These are phyloP conservation scores for Mixornis gularis DNA, from an alignment of 2,113 vertebrate species.

Conservation along the genomic window DNA sequence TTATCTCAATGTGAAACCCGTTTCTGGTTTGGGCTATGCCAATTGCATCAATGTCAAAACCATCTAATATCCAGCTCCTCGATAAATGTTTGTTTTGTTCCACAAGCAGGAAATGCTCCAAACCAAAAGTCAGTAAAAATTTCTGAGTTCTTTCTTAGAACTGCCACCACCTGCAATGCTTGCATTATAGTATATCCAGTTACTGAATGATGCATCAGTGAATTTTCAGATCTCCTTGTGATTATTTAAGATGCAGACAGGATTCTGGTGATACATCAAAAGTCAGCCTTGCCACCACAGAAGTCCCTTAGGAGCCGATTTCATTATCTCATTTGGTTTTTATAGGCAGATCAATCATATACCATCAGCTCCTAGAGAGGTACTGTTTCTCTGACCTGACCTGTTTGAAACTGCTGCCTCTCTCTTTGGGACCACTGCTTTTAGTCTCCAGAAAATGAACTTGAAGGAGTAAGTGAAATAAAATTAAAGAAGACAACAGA, in stretches of 20 bases:
- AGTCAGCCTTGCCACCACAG: neutral
- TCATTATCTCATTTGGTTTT: slow-evolving; percentile 25
- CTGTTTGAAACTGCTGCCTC: neutral
- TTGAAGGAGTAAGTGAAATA: neutral
- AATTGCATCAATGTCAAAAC: neutral
- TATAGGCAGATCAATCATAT: slow-evolving; percentile 9
- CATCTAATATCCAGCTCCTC: neutral
- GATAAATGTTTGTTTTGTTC: neutral
- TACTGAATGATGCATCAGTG: neutral
- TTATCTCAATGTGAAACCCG: neutral
- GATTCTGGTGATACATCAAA: neutral
- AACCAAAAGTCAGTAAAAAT: neutral
- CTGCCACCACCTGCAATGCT: neutral
- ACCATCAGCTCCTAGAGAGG: neutral
- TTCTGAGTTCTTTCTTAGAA: neutral
- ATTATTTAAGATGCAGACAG: slow-evolving; percentile 11
- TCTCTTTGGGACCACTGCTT: neutral
- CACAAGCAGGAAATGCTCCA: neutral
- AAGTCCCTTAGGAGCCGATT: neutral
- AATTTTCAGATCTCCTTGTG: neutral
- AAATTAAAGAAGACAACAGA: neutral
- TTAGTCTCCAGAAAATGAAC: neutral
- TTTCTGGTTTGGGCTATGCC: neutral
- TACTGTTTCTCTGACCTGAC: neutral
- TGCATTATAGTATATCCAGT: neutral